These are phyloP conservation scores for Oxygymnocypris stewartii DNA, from an alignment of 2,113 vertebrate genomes.

Conservation along the genomic window DNA sequence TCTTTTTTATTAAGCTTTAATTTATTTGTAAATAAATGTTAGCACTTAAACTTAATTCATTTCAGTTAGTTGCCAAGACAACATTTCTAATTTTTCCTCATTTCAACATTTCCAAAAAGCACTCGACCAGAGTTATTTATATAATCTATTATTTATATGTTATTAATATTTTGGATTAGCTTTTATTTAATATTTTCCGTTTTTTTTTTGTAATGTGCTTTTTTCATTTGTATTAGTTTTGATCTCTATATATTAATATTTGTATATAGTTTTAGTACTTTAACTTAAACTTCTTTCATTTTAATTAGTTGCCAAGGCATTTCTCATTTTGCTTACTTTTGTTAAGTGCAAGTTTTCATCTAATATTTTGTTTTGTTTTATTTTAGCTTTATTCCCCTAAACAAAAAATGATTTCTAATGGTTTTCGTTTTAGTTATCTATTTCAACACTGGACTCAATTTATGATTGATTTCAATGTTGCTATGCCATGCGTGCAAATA, in stretches of 20 bases:
- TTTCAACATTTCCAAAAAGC: too few relatives aligned
- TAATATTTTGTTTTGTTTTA: neutral
- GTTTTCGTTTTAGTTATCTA: neutral
- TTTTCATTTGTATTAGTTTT: neutral
- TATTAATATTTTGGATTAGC: too few relatives aligned
- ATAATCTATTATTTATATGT: too few relatives aligned
- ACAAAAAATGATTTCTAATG: neutral
- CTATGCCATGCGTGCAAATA: neutral
- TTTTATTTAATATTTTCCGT: too few relatives aligned
- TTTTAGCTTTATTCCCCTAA: neutral
- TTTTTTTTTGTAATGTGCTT: neutral
- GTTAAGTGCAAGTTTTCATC: neutral
- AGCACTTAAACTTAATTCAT: too few relatives aligned
- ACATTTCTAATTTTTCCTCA: too few relatives aligned
- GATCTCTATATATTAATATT: neutral
- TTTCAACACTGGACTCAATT: neutral
- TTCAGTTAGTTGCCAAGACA: too few relatives aligned
- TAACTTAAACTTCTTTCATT: neutral
- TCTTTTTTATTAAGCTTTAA: too few relatives aligned
- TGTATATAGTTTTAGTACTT: too few relatives aligned
- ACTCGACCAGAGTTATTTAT: too few relatives aligned
- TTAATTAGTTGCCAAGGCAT: neutral
- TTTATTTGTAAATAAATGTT: too few relatives aligned
- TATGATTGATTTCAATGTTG: neutral
- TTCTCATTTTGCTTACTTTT: neutral